Conservation (phyloP, 1,140 invertebrate genomes). For the Drosophila grimshawi region DNA sequence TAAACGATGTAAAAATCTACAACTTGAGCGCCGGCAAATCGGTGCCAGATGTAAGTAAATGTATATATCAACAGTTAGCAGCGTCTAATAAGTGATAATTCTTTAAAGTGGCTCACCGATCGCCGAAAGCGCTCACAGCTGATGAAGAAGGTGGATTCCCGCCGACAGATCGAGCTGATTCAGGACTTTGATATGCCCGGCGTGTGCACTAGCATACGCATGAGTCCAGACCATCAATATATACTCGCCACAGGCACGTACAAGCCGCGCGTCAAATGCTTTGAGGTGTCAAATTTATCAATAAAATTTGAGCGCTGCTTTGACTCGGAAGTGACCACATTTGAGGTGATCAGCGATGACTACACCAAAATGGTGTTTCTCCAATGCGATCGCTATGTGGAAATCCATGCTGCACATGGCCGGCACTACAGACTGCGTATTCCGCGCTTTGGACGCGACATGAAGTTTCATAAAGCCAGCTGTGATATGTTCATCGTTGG, state of each 20-base stretch:
- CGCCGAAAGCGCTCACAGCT: constrained; percentile 93
- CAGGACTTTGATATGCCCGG: constrained; percentile 99
- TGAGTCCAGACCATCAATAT: constrained; percentile 97
- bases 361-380: constrained; percentile 94
- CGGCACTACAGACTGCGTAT: constrained; percentile 96
- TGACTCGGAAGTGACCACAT: constrained; percentile 96
- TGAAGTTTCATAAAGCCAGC: constrained; percentile 94
- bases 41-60: constrained; percentile 94
- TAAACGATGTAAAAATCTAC: constrained; percentile 99
- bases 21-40: constrained; percentile 98
- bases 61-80: constrained; percentile 48
- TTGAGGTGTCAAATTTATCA: constrained; percentile 97
- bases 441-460: constrained; percentile 97
- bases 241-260: constrained; percentile 97
- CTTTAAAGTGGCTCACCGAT: constrained; percentile 94
- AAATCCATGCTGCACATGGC: constrained; percentile 97
- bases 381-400: constrained; percentile 95
- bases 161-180: constrained; percentile 96
- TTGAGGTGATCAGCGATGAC: constrained; percentile 95
- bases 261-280: constrained; percentile 98
- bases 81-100: not conserved
- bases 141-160: constrained; percentile 96
- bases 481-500: constrained; percentile 98
- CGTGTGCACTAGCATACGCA: constrained; percentile 92
- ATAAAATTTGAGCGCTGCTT: constrained; percentile 99